Conservation (phyloP, 2,797 vertebrate genomes). For the Toxotes lorentzi region DNA sequence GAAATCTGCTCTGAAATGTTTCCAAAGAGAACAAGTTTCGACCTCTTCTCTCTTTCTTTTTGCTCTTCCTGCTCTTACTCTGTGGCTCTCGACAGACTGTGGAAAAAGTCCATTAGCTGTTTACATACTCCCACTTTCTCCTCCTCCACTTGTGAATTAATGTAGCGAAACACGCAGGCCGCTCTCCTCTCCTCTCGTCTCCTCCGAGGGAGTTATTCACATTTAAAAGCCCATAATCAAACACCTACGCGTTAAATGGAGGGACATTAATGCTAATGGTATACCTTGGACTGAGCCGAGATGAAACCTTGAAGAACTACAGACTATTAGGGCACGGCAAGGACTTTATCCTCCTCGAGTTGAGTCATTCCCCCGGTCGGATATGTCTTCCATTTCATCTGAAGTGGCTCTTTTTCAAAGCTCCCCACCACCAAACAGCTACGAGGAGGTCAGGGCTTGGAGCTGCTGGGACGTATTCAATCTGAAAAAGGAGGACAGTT, state of each 20-base stretch:
- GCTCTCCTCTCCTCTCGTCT: conserved; percentile 15
- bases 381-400: conserved; percentile 22
- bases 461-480: background rate
- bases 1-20: conserved; percentile 2
- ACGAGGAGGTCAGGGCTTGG: conserved; percentile 24
- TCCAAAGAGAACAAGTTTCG: background rate
- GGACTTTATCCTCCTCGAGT: conserved; percentile 57
- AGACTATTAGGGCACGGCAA: conserved; percentile 55
- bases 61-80: background rate
- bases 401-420: conserved; percentile 19
- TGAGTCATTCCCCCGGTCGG: background rate
- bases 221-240: conserved; percentile 80
- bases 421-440: background rate
- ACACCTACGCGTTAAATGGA: conserved; percentile 74
- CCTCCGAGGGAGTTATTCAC: conserved; percentile 57
- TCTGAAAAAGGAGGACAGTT: conserved; percentile 16
- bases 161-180: conserved; percentile 31
- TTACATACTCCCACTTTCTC: conserved; percentile 58
- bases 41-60: background rate
- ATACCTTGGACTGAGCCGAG: conserved; percentile 65
- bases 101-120: conserved; percentile 61
- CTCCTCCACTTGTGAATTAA: conserved; percentile 64
- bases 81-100: conserved; percentile 16
- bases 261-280: conserved; percentile 76
- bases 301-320: conserved; percentile 73